phyloP scores from a whole-genome alignment of 2,888 invertebrate genomes.

The Pterobdella sp. region DNA sequence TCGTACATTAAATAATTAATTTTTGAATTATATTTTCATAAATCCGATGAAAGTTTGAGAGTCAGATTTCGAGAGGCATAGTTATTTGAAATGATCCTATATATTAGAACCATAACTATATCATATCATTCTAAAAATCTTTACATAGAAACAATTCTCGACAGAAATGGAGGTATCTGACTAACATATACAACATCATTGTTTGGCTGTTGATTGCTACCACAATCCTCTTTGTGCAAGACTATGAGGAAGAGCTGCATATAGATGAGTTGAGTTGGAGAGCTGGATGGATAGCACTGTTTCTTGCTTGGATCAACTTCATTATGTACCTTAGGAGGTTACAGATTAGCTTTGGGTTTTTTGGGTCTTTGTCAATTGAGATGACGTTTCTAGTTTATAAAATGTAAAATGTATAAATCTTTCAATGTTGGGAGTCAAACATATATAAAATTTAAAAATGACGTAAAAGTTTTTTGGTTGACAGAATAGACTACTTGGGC shows the following conservation, averaged over 20 bases:
- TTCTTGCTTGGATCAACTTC: constrained; percentile 41
- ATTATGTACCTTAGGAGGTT: constrained; percentile 41
- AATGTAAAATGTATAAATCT: background rate
- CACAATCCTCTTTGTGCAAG: constrained; percentile 40
- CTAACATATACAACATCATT: constrained; percentile 38
- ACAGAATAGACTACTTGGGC: constrained; percentile 43
- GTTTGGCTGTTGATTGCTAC: constrained; percentile 37
- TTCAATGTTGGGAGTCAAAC: background rate
- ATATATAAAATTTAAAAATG: background rate
- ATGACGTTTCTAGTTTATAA: background rate
- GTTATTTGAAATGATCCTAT: too few species aligned
- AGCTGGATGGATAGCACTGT: constrained; percentile 42
- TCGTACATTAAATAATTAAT: too few species aligned
- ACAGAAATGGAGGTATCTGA: constrained; percentile 35
- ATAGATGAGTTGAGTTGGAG: constrained; percentile 38
- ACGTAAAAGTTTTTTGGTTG: constrained; percentile 28
- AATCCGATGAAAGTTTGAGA: too few species aligned
- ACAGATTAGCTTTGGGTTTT: background rate
- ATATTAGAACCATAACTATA: too few species aligned
- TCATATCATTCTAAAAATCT: background rate
- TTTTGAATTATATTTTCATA: too few species aligned
- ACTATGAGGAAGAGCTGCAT: background rate
- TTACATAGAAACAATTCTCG: background rate
- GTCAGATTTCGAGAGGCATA: too few species aligned
- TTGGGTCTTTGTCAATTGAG: background rate